Evolutionary conservation across 2,113 vertebrate genomes (phyloP).

Genomic region (Gallinago paraguaiae): DNA sequence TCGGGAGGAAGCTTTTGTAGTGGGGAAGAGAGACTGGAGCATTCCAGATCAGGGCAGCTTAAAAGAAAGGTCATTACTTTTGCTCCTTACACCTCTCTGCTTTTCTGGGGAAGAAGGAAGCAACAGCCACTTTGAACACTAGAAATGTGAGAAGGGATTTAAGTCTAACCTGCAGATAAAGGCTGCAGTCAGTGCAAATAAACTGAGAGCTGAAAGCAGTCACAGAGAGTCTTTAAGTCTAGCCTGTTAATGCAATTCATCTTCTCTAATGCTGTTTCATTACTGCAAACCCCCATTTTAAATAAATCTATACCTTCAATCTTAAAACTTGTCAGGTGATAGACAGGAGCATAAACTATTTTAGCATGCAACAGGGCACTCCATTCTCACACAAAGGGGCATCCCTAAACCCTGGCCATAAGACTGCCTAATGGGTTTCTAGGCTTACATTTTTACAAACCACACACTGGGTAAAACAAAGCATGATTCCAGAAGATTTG

Average conservation of each 20-base stretch:
- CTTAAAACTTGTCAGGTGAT: background rate
- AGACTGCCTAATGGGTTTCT: background rate
- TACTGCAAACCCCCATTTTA: background rate
- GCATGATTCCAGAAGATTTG: background rate
- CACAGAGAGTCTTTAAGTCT: background rate
- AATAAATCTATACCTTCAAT: background rate
- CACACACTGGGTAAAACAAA: accelerated
- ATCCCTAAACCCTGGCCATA: background rate
- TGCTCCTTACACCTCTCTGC: background rate
- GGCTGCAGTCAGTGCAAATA: background rate
- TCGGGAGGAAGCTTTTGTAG: background rate
- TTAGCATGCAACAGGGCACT: background rate
- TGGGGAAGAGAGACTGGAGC: background rate
- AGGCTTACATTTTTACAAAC: accelerated
- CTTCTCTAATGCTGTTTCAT: background rate
- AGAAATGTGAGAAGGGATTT: background rate
- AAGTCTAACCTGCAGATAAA: background rate
- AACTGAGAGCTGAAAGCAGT: background rate
- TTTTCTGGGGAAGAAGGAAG: background rate
- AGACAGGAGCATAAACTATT: background rate
- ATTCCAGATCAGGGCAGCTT: background rate
- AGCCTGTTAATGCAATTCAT: background rate
- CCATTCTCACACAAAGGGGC: accelerated
- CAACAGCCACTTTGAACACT: background rate
- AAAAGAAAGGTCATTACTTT: background rate